Base-by-base conservation (phyloP, 2,113 vertebrate species). In the Pagrus major region DNA sequence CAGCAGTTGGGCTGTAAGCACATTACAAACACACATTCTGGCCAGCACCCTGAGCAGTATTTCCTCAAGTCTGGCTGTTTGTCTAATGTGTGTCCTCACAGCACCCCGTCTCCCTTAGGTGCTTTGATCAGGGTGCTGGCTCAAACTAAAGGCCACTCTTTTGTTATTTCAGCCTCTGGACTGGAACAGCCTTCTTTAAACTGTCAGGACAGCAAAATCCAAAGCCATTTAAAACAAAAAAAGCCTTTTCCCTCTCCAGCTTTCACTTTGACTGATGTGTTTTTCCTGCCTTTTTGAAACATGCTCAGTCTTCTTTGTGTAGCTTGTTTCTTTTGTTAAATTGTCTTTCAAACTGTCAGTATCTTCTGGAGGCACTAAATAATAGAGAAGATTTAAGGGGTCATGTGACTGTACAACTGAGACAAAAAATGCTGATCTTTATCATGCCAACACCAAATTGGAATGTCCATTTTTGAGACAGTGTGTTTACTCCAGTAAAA, bases 101-200 rank as follows among this genome's bases (percentile, higher is more conserved):
- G 41, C 67, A 29, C 74, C 29, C 31, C 6, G 23, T 54, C 65
- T 61, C 27, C 65, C 46, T 35, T 5, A n/a, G 42, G 42, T 35
- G 52, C 46, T 61, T 55, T 47, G n/a, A 60, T 47, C 47, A 27
- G 29, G 25, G 33, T 16, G 21, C 54, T 55, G 33, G 23, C 60
- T 70, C 49, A 82, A 46, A 41, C 31, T 71, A 69, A 77, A 72
- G 44, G 58, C 78, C 69, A 76, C 51, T 44, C 68, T 74, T 68
- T 42, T 46, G 72, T 77, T 77, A 73, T 80, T 77, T 56, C 37
- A 63, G 76, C 49, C 65, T 74, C 72, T 10, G 31, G 64, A 58
- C 75, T 79, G 41, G 14, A 71, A 63, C 75, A 81, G 71, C 63
- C 71, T 82, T 76, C 49, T 74, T 59, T 35, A 74, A 70, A 85